These are phyloP conservation scores for Germaria angustata DNA, from an alignment of 2,888 invertebrate genomes.

Conservation along the genomic window DNA sequence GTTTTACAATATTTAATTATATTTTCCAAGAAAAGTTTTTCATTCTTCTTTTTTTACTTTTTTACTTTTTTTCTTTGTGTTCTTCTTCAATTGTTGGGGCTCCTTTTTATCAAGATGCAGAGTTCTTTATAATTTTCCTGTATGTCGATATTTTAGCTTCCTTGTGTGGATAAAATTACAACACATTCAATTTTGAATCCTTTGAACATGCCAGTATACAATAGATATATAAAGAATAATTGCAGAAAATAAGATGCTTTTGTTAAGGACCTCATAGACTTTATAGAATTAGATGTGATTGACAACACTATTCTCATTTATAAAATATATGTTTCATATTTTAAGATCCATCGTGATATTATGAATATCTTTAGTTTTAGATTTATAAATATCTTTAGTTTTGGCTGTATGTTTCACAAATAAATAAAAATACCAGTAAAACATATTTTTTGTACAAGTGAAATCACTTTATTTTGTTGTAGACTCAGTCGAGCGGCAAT, in stretches of 20 bases:
- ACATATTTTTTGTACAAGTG: too few species aligned
- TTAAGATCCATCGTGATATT: too few species aligned
- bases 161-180: slow-evolving; percentile 38
- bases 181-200: background rate
- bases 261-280: background rate
- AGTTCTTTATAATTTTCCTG: slow-evolving; percentile 15
- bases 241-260: background rate
- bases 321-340: too few species aligned
- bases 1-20: slow-evolving; percentile 64
- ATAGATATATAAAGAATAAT: background rate
- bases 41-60: background rate
- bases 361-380: too few species aligned
- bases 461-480: too few species aligned
- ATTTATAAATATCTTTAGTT: too few species aligned
- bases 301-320: too few species aligned
- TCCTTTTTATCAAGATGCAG: slow-evolving; percentile 22
- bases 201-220: background rate
- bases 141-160: slow-evolving; percentile 30
- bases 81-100: background rate
- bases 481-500: too few species aligned
- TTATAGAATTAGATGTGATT: too few species aligned
- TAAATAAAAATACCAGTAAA: too few species aligned
- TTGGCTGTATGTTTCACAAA: too few species aligned
- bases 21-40: slow-evolving; percentile 41
- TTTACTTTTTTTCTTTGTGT: background rate